Evolutionary conservation across 2,113 vertebrate species (phyloP).

Genomic region (Rhynchomys soricoides): DNA sequence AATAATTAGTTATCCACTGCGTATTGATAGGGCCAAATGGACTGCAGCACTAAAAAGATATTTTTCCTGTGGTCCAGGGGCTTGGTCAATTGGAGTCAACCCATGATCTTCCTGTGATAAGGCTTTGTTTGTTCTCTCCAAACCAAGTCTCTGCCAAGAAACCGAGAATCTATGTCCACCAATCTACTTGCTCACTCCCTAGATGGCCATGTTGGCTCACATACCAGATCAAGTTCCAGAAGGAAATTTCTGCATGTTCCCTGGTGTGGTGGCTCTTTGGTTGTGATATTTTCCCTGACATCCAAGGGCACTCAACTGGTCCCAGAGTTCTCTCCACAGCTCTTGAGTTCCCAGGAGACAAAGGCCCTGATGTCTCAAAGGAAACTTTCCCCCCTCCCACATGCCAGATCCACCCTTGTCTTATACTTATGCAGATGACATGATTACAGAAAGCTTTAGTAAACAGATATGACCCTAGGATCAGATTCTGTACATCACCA

Average conservation of each 20-base stretch:
- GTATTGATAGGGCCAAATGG: background rate
- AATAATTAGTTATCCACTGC: background rate
- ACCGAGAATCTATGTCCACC: background rate
- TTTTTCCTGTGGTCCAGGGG: background rate
- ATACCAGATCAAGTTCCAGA: background rate
- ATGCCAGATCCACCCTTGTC: background rate
- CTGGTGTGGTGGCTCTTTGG: background rate
- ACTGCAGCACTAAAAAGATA: background rate
- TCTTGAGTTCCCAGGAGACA: background rate
- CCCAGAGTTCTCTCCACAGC: background rate
- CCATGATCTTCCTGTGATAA: background rate
- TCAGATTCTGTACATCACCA: background rate
- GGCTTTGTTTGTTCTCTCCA: too few species aligned
- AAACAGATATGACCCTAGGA: background rate
- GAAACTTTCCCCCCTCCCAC: background rate
- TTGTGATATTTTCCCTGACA: background rate
- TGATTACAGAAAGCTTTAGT: rapidly evolving
- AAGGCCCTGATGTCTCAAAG: background rate
- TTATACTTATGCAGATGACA: rapidly evolving
- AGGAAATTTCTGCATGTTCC: rapidly evolving
- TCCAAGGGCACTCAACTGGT: background rate
- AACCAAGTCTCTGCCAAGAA: background rate
- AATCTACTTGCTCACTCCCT: background rate
- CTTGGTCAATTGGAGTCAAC: background rate
- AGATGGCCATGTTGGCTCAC: background rate